phyloP scores from a whole-genome alignment of 2,797 vertebrate species.

The Microcaecilia unicolor region DNA sequence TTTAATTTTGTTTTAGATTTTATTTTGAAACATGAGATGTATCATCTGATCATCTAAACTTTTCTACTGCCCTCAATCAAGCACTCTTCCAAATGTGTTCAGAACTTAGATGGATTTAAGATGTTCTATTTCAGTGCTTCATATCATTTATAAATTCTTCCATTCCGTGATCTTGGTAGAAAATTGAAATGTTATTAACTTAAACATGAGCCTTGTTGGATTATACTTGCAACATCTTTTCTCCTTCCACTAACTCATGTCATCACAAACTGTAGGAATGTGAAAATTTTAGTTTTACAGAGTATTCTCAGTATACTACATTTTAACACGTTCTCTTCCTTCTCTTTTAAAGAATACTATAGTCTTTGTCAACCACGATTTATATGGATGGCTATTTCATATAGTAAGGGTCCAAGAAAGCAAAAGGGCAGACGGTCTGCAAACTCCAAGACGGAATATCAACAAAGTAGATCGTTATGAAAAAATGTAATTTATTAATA shows the following conservation, averaged over 20 bases:
- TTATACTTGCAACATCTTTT: constrained; percentile 4
- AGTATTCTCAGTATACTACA: neutral
- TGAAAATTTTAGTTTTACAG: too few relatives aligned
- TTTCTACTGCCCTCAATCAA: constrained; percentile 39
- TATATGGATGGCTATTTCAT: too few relatives aligned
- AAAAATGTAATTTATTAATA: too few relatives aligned
- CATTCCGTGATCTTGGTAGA: constrained; percentile 15
- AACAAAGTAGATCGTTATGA: too few relatives aligned
- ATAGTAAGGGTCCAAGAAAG: too few relatives aligned
- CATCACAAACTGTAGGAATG: constrained; percentile 12
- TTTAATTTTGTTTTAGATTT: constrained; percentile 50
- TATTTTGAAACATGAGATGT: constrained; percentile 46
- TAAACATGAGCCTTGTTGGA: constrained; percentile 12
- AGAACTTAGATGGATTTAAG: constrained; percentile 32
- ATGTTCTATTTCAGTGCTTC: constrained; percentile 33
- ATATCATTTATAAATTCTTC: constrained; percentile 25
- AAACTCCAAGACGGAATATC: too few relatives aligned
- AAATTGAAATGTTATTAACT: constrained; percentile 8
- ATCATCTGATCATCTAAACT: constrained; percentile 44
- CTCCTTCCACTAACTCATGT: constrained; percentile 11
- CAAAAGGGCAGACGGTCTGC: too few relatives aligned
- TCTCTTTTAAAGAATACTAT: constrained; percentile 46
- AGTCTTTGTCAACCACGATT: too few relatives aligned
- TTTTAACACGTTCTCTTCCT: constrained; percentile 15
- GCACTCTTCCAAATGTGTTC: constrained; percentile 35